phyloP scores from a whole-genome alignment of 2,113 vertebrate genomes.

The Xyrauchen texanus region DNA sequence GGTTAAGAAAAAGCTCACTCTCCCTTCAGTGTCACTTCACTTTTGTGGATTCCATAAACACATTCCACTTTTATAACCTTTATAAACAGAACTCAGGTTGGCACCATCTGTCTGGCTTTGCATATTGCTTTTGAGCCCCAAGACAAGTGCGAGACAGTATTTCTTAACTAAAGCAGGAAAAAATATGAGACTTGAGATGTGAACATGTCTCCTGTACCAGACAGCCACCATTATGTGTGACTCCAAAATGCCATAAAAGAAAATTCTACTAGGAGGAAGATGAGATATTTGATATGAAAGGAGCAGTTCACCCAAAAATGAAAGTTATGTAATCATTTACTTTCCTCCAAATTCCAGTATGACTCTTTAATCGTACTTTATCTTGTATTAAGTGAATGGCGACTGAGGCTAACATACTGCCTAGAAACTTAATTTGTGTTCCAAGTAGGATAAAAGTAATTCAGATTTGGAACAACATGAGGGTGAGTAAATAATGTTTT shows the following conservation, averaged over 20 bases:
- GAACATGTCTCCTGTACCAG: neutral
- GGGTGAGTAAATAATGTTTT: too few species aligned
- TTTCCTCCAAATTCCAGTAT: too few species aligned
- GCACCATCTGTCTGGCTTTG: neutral
- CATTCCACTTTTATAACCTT: neutral
- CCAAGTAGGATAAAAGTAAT: too few species aligned
- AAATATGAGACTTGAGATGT: neutral
- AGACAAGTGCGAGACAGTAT: neutral
- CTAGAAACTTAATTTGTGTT: too few species aligned
- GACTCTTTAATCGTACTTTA: too few species aligned
- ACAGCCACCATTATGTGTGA: neutral
- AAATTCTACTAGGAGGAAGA: neutral
- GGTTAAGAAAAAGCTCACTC: neutral
- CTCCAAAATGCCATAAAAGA: neutral
- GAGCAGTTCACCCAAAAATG: too few species aligned
- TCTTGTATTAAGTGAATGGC: too few species aligned
- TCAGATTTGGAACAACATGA: too few species aligned
- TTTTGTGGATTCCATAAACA: constrained; percentile 1
- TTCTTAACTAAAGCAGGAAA: neutral
- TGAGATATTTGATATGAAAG: neutral
- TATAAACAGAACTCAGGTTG: neutral
- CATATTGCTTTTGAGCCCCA: constrained; percentile 2
- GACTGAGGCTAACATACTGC: too few species aligned
- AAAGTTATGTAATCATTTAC: too few species aligned
- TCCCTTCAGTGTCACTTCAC: neutral